phyloP scores from a whole-genome alignment of 2,888 invertebrate genomes.

The Augochlorella aurata region DNA sequence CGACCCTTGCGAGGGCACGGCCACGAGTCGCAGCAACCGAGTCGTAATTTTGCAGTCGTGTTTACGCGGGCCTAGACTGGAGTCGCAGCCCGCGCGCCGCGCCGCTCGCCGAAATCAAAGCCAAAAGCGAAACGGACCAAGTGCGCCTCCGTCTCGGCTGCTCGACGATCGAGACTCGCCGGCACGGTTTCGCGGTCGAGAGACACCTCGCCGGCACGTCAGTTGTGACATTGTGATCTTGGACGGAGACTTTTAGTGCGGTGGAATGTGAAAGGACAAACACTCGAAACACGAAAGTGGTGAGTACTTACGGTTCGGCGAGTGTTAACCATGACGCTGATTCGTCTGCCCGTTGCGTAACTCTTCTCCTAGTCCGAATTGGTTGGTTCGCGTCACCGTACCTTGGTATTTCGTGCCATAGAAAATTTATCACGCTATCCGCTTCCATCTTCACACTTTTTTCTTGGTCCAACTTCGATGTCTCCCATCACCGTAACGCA shows the following conservation, averaged over 20 bases:
- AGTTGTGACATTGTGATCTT: slow-evolving; percentile 34
- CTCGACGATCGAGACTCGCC: background rate
- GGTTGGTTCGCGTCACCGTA: no score
- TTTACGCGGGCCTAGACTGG: slow-evolving; percentile 25
- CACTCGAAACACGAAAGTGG: slow-evolving; percentile 13
- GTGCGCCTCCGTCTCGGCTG: background rate
- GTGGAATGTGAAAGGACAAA: background rate
- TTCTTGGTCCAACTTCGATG: no score
- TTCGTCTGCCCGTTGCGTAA: background rate
- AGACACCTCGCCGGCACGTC: background rate
- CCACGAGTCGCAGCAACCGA: slow-evolving; percentile 42
- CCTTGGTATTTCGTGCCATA: no score
- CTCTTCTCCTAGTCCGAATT: no score
- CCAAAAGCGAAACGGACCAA: background rate
- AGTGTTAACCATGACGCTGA: background rate
- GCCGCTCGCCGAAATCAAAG: background rate
- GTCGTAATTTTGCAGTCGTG: slow-evolving; percentile 33
- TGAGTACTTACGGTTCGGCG: slow-evolving; percentile 21
- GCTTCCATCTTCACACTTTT: no score
- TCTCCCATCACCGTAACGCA: no score
- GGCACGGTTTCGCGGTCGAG: slow-evolving; percentile 30
- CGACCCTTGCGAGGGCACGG: slow-evolving; percentile 27
- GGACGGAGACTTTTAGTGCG: slow-evolving; percentile 17
- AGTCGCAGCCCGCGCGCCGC: background rate
- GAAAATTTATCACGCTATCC: no score